Evolutionary conservation across 2,888 invertebrate genomes (phyloP), one percentile per base, ranked within the genome.

Genomic region (Sisyra nigra): DNA sequence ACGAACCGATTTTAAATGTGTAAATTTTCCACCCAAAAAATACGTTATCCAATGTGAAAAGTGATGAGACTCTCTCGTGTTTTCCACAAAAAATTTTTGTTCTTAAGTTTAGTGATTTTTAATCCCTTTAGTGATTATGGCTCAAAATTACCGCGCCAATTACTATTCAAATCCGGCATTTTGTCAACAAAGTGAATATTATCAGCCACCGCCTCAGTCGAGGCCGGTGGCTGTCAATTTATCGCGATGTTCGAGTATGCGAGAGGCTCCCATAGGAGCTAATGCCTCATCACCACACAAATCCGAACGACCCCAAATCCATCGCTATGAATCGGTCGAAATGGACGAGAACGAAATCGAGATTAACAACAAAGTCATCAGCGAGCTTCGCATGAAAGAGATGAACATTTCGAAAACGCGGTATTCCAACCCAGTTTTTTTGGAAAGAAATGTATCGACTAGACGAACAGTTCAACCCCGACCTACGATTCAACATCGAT

Each of bases 101-200:
- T 14, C 2, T 6, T 34, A 11, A 34, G 11, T 34, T 34, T 34
- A 11, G 15, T 11, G 15, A 34, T 2, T 14, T 3, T 11, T 7
- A 3, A n/a, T 34, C 13, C 19, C n/a, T 18, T 38, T 17, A 10
- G n/a, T 4, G 38, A 38, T 38, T 17, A 40, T 40, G 40, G 40
- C 40, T 13, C 37, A 37, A 37, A 40, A 40, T 30, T 31, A 42
- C 18, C 42, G 42, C 13, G 42, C 52, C 37, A 71, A 76, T 59
- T 79, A 79, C 52, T 85, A 85, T 54, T 77, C 79, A 5, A 85
- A 85, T 57, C 83, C 83, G 42, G 83, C 83, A 0, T 85, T 85
- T 56, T 82, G 81, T 56, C 74, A 78, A 19, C 77, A 81, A 61
- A 83, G 83, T 56, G 84, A 85, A 55, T 76, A 67, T 50, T 67